phyloP scores from a whole-genome alignment of 2,797 vertebrate species.

The Syndactyla subalaris region DNA sequence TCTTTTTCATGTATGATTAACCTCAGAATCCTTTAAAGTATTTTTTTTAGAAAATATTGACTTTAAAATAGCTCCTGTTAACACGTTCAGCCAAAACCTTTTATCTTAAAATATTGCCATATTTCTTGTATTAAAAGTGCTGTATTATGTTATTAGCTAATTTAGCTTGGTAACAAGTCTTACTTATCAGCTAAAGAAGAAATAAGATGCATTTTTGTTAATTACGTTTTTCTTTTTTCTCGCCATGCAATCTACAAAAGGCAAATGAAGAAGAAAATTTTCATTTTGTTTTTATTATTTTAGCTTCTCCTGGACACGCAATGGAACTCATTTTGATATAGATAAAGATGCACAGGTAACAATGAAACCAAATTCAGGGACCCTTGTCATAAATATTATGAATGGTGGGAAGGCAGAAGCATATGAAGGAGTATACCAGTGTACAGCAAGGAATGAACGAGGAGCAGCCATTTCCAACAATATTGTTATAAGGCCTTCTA shows the following conservation, averaged over 20 bases:
- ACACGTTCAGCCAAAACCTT: background rate
- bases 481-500: conserved; percentile 89
- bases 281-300: conserved; percentile 8
- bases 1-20: conserved; percentile 11
- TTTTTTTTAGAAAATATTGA: background rate
- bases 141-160: background rate
- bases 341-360: conserved; percentile 87
- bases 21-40: background rate
- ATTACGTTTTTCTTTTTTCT: background rate
- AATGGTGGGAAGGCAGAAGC: conserved; percentile 87
- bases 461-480: conserved; percentile 94
- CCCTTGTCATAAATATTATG: conserved; percentile 91
- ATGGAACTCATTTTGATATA: conserved; percentile 93
- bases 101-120: background rate
- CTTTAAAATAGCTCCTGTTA: conserved; percentile 9
- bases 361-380: conserved; percentile 89
- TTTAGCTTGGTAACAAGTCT: background rate
- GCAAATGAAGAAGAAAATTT: background rate
- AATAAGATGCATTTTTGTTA: background rate
- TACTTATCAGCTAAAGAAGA: background rate
- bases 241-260: background rate
- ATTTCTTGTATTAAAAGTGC: background rate
- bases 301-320: conserved; percentile 96
- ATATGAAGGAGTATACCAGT: conserved; percentile 94
- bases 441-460: conserved; percentile 90